Conservation (phyloP, 1,140 invertebrate species). For the Achatina immaculata region DNA sequence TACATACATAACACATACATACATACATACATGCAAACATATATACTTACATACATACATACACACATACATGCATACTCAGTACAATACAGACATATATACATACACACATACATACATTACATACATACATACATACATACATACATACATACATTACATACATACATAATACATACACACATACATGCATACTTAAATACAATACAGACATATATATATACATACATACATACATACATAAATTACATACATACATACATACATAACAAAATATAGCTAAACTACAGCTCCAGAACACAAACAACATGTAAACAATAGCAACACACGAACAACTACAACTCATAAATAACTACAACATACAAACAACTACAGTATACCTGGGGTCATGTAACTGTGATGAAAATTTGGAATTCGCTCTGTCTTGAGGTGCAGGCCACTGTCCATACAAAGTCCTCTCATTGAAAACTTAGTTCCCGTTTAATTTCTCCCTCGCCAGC, state of each 20-base stretch:
- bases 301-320: not conserved
- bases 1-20: too few relatives aligned
- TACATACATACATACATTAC: too few relatives aligned
- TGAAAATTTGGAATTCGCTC: not conserved
- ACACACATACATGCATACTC: not conserved
- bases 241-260: not conserved
- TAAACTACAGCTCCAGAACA: not conserved
- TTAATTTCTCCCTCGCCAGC: too few relatives aligned
- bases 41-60: too few relatives aligned
- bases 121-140: too few relatives aligned
- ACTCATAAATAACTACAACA: not conserved
- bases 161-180: too few relatives aligned
- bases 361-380: not conserved
- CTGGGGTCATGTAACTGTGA: not conserved
- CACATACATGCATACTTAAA: too few relatives aligned
- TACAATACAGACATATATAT: not conserved
- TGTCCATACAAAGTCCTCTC: constrained; percentile 4
- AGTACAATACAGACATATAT: not conserved
- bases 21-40: too few relatives aligned
- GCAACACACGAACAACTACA: not conserved
- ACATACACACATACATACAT: too few relatives aligned
- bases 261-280: not conserved
- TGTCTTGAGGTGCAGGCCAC: not conserved
- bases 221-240: not conserved
- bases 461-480: not conserved